These are phyloP conservation scores for Halictus rubicundus DNA, from an alignment of 1,140 invertebrate species.

Conservation along the genomic window DNA sequence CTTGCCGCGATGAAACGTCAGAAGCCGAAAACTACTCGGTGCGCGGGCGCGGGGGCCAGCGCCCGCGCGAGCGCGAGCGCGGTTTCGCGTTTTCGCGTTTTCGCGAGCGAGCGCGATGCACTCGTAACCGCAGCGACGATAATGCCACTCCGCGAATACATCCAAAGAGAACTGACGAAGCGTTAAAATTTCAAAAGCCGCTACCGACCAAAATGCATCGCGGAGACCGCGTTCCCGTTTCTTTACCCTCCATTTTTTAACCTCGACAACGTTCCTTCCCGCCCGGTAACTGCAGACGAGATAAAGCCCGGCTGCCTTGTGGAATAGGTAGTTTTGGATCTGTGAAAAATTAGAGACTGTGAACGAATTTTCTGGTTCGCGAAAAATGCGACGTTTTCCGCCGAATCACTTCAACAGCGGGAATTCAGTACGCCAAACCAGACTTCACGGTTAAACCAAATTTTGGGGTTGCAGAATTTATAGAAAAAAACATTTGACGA, in stretches of 20 bases:
- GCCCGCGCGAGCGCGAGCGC: too few species aligned
- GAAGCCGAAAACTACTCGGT: conserved; percentile 61
- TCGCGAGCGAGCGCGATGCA: conserved; percentile 43
- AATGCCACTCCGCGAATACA: conserved; percentile 66
- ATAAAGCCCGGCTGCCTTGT: too few species aligned
- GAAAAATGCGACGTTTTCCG: too few species aligned
- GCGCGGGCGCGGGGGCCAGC: conserved; percentile 1
- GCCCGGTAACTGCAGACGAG: too few species aligned
- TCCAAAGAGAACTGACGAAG: conserved; percentile 68
- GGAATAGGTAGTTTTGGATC: too few species aligned
- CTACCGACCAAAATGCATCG: conserved; percentile 62
- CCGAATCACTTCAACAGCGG: too few species aligned
- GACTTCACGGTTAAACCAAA: too few species aligned
- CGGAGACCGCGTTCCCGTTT: conserved; percentile 63
- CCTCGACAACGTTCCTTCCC: too few species aligned
- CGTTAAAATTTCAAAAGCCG: conserved; percentile 69
- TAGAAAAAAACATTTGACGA: too few species aligned
- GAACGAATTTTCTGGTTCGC: background rate
- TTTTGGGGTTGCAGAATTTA: too few species aligned
- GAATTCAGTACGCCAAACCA: too few species aligned
- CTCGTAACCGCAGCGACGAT: conserved; percentile 64
- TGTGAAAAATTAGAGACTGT: too few species aligned
- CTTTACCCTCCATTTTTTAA: conserved; percentile 32
- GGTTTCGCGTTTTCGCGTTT: conserved; percentile 15
- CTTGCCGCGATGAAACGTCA: conserved; percentile 66